A percentile compares a stretch with the other conserved stretches of the same genome.
Conservation (phyloP, 2,888 invertebrate species). For the Aspidiotus rigidus region DNA sequence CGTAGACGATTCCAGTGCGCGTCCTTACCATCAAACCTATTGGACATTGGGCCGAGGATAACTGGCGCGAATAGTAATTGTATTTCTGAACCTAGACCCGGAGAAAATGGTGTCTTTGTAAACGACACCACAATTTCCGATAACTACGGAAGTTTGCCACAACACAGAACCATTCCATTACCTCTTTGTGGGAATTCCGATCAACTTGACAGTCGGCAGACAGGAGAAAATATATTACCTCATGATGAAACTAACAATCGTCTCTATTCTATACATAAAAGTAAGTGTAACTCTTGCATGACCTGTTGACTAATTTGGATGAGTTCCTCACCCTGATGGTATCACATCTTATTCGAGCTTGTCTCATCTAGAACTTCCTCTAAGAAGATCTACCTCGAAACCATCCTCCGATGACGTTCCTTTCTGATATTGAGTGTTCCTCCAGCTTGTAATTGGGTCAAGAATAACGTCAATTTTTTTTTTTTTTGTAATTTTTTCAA, state of each 20-base stretch:
- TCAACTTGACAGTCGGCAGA: neutral
- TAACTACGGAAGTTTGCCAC: slow-evolving; percentile 5
- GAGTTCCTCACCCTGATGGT: no score
- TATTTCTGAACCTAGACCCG: neutral
- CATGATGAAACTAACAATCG: neutral
- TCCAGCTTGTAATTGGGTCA: no score
- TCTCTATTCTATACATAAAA: neutral
- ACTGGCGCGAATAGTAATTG: neutral
- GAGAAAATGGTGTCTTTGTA: neutral
- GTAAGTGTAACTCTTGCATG: neutral
- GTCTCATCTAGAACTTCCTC: no score
- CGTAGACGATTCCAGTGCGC: slow-evolving; percentile 19
- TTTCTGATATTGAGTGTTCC: no score
- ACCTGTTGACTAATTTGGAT: no score
- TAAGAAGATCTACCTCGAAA: no score
- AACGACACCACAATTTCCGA: neutral
- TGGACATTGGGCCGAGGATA: neutral
- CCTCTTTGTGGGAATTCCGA: slow-evolving; percentile 9
- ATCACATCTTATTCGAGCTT: no score
- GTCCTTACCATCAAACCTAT: neutral
- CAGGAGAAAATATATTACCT: neutral
- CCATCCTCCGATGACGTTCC: no score
- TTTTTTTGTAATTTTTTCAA: no score
- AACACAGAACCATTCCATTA: slow-evolving; percentile 25
- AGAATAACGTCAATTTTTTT: no score